Evolutionary conservation across 2,888 invertebrate genomes (phyloP).

Genomic region (Catocala fraxini): DNA sequence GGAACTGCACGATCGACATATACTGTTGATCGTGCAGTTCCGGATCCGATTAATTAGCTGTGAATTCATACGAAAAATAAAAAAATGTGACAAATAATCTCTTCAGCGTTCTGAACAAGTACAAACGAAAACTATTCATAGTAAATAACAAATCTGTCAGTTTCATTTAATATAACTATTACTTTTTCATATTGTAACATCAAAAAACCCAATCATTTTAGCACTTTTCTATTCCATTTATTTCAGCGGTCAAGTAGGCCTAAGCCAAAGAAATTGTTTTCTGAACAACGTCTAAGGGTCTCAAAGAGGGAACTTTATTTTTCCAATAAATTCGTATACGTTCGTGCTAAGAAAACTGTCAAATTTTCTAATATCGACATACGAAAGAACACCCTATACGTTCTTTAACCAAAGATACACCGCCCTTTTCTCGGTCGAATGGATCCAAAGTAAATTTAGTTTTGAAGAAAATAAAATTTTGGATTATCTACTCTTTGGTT

Average conservation of each 20-base stretch:
- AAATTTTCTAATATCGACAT: conserved; percentile 48
- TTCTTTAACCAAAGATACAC: conserved; percentile 27
- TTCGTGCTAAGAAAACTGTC: conserved; percentile 35
- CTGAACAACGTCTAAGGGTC: conserved; percentile 25
- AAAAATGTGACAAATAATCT: too few relatives aligned
- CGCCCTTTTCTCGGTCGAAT: conserved; percentile 44
- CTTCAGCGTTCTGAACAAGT: too few relatives aligned
- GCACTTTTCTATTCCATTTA: neutral
- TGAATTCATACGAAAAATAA: too few relatives aligned
- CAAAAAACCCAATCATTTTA: too few relatives aligned
- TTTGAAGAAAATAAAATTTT: conserved; percentile 27
- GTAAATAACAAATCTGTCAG: too few relatives aligned
- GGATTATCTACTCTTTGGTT: conserved; percentile 20
- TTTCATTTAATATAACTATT: too few relatives aligned
- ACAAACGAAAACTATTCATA: too few relatives aligned
- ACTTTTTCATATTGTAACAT: too few relatives aligned
- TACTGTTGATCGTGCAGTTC: too few relatives aligned
- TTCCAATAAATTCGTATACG: conserved; percentile 38
- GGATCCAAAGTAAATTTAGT: conserved; percentile 49
- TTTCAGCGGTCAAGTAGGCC: conserved; percentile 35
- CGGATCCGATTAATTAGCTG: too few relatives aligned
- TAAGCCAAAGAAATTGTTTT: conserved; percentile 52
- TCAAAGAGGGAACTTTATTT: conserved; percentile 13
- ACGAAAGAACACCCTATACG: conserved; percentile 13
- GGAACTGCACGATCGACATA: too few relatives aligned